A percentile compares a stretch with the other conserved stretches of the same genome.
Conservation (phyloP, 53 echinoderm and acorn worm genomes). For the Astropecten irregularis region DNA sequence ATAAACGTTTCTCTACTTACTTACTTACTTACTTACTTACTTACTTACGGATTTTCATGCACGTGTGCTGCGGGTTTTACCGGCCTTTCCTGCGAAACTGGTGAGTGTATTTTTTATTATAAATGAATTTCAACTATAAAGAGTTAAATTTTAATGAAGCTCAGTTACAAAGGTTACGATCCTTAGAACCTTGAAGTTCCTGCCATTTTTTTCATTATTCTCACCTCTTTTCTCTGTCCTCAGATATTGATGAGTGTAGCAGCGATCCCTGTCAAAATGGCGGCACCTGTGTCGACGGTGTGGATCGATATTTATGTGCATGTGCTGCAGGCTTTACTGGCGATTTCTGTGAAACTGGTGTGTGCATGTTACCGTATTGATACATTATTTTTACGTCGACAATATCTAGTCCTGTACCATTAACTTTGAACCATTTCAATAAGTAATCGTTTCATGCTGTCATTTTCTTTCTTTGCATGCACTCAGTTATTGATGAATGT, state of each 20-base stretch:
- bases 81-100: background rate
- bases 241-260: slow-evolving; percentile 19
- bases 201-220: no score
- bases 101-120: background rate
- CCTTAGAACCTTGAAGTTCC: no score
- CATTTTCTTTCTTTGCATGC: no score
- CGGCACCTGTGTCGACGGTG: background rate
- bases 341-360: background rate
- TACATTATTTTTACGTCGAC: no score
- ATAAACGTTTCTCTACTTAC: no score
- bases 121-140: background rate
- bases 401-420: no score
- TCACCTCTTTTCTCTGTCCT: background rate
- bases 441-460: no score
- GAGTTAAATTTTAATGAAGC: background rate
- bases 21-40: background rate
- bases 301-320: background rate
- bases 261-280: slow-evolving; percentile 16
- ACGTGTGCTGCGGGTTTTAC: background rate
- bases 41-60: background rate
- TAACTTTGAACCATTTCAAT: no score
- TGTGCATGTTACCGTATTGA: background rate
- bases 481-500: no score
- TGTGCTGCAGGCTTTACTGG: slow-evolving; percentile 1
- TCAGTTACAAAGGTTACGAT: no score